phyloP scores from a whole-genome alignment of 1,140 invertebrate species.

The Oreohelix idahoensis region DNA sequence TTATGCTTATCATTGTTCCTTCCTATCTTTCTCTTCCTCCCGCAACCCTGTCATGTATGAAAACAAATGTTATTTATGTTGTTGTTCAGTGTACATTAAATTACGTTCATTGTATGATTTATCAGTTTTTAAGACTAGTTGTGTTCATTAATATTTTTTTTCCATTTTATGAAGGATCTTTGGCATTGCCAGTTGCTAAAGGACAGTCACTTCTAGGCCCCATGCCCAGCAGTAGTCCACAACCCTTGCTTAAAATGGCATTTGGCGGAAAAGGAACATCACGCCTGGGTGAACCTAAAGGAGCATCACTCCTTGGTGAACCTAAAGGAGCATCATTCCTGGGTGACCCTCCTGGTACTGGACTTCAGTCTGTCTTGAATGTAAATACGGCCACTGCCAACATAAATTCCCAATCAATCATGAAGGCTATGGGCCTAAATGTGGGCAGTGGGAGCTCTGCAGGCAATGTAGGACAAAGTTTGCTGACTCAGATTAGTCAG shows the following conservation, averaged over 20 bases:
- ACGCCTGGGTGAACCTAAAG: neutral
- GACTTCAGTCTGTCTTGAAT: neutral
- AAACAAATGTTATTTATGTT: no score
- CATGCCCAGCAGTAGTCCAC: neutral
- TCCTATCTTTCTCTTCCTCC: no score
- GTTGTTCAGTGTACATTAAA: no score
- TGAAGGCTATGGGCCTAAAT: slow-evolving; percentile 30
- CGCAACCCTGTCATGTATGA: no score
- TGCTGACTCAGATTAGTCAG: slow-evolving; percentile 36
- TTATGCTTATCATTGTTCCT: no score
- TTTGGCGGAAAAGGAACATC: slow-evolving; percentile 11
- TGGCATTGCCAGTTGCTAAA: neutral
- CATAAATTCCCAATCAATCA: slow-evolving; percentile 25
- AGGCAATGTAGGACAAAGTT: slow-evolving; percentile 10
- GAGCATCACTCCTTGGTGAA: neutral
- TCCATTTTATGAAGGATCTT: no score
- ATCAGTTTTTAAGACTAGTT: no score
- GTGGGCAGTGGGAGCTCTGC: slow-evolving; percentile 22
- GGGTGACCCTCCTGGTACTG: slow-evolving; percentile 4
- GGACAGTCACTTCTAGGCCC: slow-evolving; percentile 33
- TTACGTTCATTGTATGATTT: no score
- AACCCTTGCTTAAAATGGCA: neutral
- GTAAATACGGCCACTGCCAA: neutral
- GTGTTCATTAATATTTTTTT: no score
- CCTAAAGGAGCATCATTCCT: slow-evolving; percentile 24